phyloP scores from a whole-genome alignment of 2,888 invertebrate genomes.

The Caenorhabditis virilis region DNA sequence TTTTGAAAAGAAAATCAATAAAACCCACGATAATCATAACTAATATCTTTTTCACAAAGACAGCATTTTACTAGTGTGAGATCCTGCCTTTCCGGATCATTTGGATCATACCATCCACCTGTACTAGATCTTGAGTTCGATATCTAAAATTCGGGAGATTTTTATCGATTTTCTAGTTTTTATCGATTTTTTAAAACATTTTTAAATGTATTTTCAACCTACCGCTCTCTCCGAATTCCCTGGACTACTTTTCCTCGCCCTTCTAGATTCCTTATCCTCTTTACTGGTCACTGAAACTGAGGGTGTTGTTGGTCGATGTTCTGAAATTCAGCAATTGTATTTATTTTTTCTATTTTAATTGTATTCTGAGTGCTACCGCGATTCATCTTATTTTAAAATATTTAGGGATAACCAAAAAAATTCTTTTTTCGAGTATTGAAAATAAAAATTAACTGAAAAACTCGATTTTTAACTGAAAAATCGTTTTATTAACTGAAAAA shows the following conservation, averaged over 20 bases:
- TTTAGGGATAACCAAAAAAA: too few species aligned
- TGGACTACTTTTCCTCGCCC: background rate
- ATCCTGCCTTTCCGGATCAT: slow-evolving; percentile 8
- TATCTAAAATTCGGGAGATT: too few species aligned
- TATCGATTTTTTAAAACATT: background rate
- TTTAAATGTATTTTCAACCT: background rate
- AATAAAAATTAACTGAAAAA: too few species aligned
- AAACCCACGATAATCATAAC: slow-evolving; percentile 20
- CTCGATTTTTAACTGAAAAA: too few species aligned
- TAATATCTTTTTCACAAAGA: slow-evolving; percentile 7
- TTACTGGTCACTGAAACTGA: background rate
- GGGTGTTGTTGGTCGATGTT: too few species aligned
- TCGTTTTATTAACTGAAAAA: too few species aligned
- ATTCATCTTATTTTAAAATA: too few species aligned
- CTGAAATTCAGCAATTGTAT: too few species aligned
- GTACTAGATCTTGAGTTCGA: too few species aligned
- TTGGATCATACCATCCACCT: slow-evolving; percentile 17
- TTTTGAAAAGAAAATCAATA: background rate
- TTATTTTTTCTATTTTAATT: too few species aligned
- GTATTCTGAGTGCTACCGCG: too few species aligned
- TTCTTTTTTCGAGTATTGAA: too few species aligned
- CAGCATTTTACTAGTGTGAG: slow-evolving; percentile 8
- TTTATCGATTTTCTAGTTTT: background rate
- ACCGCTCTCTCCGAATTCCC: background rate
- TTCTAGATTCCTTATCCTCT: background rate